A percentile compares a stretch with the other conserved stretches of the same genome.
phyloP scores from a whole-genome alignment of 2,113 vertebrate species.

The Percopsis transmontana region DNA sequence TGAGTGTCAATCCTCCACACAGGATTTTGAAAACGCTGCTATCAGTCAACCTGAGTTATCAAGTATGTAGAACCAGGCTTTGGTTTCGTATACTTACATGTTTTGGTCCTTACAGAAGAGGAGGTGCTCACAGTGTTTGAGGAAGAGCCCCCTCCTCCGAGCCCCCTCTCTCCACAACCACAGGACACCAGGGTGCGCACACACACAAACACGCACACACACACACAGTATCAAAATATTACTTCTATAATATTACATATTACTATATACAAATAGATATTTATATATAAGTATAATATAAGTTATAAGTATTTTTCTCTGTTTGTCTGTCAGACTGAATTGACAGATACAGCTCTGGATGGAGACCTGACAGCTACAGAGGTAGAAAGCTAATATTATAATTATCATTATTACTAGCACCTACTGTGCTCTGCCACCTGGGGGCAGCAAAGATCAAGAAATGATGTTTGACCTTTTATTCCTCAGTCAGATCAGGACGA shows the following conservation, averaged over 20 bases:
- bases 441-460: too few relatives aligned
- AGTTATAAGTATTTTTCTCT: constrained; percentile 27
- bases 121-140: too few relatives aligned
- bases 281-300: too few relatives aligned
- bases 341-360: constrained; percentile 87
- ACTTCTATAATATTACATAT: too few relatives aligned
- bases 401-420: neutral
- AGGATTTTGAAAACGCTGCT: neutral
- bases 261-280: too few relatives aligned
- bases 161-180: constrained; percentile 53
- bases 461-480: neutral
- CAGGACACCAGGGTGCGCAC: constrained; percentile 54
- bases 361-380: constrained; percentile 88
- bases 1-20: neutral
- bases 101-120: constrained; percentile 9
- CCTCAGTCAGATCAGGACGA: constrained; percentile 86
- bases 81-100: too few relatives aligned
- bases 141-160: constrained; percentile 15
- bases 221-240: neutral
- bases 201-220: neutral
- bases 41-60: too few relatives aligned
- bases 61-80: neutral
- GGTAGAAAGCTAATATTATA: constrained; percentile 77
- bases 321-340: constrained; percentile 88
- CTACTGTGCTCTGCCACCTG: too few relatives aligned